Percentiles rank a stretch among this genome's conserved stretches.
phyloP scores from a whole-genome alignment of 2,797 vertebrate species.

The Sebastes taczanowskii region DNA sequence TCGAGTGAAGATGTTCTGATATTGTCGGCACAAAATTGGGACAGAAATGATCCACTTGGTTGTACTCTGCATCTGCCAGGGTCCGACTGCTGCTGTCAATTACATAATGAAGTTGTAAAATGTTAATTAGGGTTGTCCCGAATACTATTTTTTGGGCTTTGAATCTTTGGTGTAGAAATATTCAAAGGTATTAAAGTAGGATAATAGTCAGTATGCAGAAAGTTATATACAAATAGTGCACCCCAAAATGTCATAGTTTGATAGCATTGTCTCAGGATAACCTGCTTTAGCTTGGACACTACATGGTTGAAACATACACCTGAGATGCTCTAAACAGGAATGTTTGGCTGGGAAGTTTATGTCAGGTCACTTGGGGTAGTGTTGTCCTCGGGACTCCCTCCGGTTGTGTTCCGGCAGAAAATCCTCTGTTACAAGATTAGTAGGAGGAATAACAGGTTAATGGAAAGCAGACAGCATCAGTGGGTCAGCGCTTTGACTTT shows the following conservation, averaged over 20 bases:
- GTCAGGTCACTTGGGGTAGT: slow-evolving; percentile 14
- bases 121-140: neutral
- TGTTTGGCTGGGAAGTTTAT: neutral
- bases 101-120: neutral
- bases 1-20: neutral
- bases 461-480: slow-evolving; percentile 13
- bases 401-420: slow-evolving; percentile 9
- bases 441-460: slow-evolving; percentile 24
- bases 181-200: no score
- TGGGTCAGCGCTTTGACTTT: neutral
- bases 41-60: neutral
- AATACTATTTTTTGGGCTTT: no score
- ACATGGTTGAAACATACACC: neutral
- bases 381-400: slow-evolving; percentile 6
- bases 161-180: no score
- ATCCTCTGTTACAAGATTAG: slow-evolving; percentile 47
- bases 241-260: neutral
- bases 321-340: neutral
- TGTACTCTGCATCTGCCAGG: neutral
- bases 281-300: neutral
- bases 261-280: neutral
- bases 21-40: neutral
- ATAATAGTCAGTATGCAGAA: neutral
- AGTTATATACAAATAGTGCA: neutral
- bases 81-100: neutral